Conservation (phyloP, 2,113 vertebrate species). For the Melozone crissalis region DNA sequence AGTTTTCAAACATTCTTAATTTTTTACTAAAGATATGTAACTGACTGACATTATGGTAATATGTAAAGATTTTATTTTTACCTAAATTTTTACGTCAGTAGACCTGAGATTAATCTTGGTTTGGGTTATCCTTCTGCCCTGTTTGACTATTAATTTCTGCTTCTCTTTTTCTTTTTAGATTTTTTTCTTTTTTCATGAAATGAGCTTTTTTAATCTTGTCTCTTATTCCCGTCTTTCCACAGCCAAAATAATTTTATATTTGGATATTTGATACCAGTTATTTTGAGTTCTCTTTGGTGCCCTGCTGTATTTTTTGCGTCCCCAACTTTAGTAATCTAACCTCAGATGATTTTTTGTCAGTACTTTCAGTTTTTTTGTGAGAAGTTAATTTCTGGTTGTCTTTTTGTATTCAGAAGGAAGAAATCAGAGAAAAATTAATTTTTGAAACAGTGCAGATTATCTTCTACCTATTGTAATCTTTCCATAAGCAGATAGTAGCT, state of each 20-base stretch:
- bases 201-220: neutral
- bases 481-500: neutral
- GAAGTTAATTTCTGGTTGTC: neutral
- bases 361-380: neutral
- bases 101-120: neutral
- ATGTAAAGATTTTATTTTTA: neutral
- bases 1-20: neutral
- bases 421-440: neutral
- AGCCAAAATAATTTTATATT: neutral
- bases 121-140: neutral
- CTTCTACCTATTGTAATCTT: neutral
- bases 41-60: neutral
- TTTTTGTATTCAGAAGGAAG: neutral
- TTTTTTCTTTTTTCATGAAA: neutral
- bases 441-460: neutral
- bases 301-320: fast-evolving
- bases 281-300: neutral
- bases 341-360: neutral
- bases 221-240: neutral
- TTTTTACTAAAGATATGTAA: neutral
- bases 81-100: neutral
- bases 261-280: neutral
- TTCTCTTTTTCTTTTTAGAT: neutral
- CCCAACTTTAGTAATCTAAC: neutral
- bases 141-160: neutral